These are phyloP conservation scores for Harpalus rubripes DNA, from an alignment of 2,888 invertebrate genomes.

Conservation along the genomic window DNA sequence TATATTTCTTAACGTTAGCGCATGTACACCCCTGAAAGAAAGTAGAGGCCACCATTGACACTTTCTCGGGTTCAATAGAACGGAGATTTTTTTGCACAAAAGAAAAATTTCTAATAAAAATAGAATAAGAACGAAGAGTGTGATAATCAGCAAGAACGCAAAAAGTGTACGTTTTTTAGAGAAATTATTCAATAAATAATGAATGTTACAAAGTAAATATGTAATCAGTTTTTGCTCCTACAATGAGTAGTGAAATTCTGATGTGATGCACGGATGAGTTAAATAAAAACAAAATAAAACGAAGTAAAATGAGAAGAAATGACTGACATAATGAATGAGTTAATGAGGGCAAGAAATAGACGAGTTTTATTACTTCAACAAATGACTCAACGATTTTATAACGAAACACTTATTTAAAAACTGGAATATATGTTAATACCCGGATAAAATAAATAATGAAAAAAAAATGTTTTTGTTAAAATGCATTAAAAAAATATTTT, in stretches of 20 bases:
- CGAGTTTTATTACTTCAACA: neutral
- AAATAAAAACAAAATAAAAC: slow-evolving; percentile 24
- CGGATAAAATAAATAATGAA: neutral
- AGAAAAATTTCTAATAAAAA: neutral
- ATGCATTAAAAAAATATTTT: no score
- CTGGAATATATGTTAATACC: neutral
- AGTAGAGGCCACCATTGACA: slow-evolving; percentile 10
- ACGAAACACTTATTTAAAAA: neutral
- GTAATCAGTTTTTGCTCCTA: slow-evolving; percentile 35
- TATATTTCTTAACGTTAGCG: neutral
- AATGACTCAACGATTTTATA: neutral
- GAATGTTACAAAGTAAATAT: slow-evolving; percentile 19
- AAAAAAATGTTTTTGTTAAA: no score
- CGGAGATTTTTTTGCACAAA: slow-evolving; percentile 11
- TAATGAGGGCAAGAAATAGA: neutral
- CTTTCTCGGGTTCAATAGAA: slow-evolving; percentile 42
- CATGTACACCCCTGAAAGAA: neutral
- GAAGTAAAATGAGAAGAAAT: neutral
- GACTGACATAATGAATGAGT: slow-evolving; percentile 2
- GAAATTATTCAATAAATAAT: slow-evolving; percentile 47
- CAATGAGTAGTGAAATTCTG: slow-evolving; percentile 7
- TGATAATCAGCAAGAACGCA: slow-evolving; percentile 13
- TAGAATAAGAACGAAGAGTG: neutral
- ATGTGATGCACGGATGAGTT: neutral
- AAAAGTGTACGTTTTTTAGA: slow-evolving; percentile 8